Evolutionary conservation across 2,888 invertebrate species (phyloP), one percentile per base, ranked within the genome.

Genomic region (Allophyes oxyacanthae): DNA sequence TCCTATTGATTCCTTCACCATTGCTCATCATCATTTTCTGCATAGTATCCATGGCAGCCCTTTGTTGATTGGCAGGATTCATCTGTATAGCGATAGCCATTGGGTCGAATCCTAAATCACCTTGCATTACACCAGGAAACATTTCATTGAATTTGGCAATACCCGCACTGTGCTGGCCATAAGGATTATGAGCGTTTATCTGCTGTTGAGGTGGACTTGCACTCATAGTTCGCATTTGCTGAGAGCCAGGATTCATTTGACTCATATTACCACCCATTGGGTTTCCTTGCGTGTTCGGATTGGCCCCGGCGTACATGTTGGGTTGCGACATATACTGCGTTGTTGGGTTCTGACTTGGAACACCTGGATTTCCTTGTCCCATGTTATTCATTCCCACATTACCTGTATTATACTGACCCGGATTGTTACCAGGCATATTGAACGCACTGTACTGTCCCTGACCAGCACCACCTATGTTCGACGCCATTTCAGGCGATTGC

Each of bases 1-100:
- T 14, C 9, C 61, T 72, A 28, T 69, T 61, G 1, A 59, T 36
- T 32, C 52, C 62, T 49, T 54, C 45, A 28, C 75, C 75, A 49
- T 80, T 83, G 13, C 72, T 64, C 54, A 76, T 79, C 84, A 92
- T 84, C 52, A 91, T 62, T 53, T 87, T 88, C 41, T 87, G 77
- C 79, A 90, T 91, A 0, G 83, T 76, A 33, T 86, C 69, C 74
- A 90, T 85, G 36, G 90, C 90, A 14, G 78, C 76, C 53, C 78
- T 79, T 65, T 91, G 82, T 45, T 89, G 87, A 63, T 93, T 94
- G 33, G 86, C 87, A 43, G 93, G 93, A 74, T 93, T 93, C 92
- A 94, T 92, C 77, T 93, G 92, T 70, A 93, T 83, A 8, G 94
- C 94, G 60, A 94, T 89, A 33, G 88, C 81, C 93, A 94, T 94